These are phyloP conservation scores for Dorcus parallelipipedus DNA, from an alignment of 2,888 invertebrate species.

Conservation along the genomic window DNA sequence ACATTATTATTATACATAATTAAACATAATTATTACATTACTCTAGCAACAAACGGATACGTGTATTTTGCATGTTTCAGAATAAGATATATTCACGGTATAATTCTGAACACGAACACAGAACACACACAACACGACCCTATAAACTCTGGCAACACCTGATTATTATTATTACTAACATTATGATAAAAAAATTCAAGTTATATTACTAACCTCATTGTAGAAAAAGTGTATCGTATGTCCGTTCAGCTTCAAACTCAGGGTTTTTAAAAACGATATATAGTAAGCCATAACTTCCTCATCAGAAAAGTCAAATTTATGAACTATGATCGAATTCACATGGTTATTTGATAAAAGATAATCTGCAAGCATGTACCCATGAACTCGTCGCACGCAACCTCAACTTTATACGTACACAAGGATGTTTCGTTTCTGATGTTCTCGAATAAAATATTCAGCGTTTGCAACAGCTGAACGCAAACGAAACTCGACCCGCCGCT, in stretches of 20 bases:
- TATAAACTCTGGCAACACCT: neutral
- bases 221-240: constrained; percentile 99
- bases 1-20: too few species aligned
- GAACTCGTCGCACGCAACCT: too few species aligned
- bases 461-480: constrained; percentile 96
- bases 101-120: too few species aligned
- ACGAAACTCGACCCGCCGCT: constrained; percentile 92
- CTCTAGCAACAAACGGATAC: too few species aligned
- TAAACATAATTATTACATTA: too few species aligned
- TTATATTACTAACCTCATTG: constrained; percentile 71
- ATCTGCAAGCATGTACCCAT: constrained; percentile 59
- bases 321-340: constrained; percentile 98
- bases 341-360: constrained; percentile 99
- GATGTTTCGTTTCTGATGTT: constrained; percentile 99
- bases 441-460: constrained; percentile 97
- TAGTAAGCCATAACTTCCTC: constrained; percentile 99
- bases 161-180: neutral
- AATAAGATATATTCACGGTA: too few species aligned
- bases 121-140: too few species aligned
- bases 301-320: constrained; percentile 99
- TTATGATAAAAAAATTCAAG: neutral
- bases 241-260: constrained; percentile 94
- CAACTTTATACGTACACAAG: constrained; percentile 73
- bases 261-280: constrained; percentile 97
- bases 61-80: too few species aligned